Percentiles rank a stretch among this genome's conserved stretches.
Conservation (phyloP, 2,113 vertebrate genomes). For the Melozone crissalis region DNA sequence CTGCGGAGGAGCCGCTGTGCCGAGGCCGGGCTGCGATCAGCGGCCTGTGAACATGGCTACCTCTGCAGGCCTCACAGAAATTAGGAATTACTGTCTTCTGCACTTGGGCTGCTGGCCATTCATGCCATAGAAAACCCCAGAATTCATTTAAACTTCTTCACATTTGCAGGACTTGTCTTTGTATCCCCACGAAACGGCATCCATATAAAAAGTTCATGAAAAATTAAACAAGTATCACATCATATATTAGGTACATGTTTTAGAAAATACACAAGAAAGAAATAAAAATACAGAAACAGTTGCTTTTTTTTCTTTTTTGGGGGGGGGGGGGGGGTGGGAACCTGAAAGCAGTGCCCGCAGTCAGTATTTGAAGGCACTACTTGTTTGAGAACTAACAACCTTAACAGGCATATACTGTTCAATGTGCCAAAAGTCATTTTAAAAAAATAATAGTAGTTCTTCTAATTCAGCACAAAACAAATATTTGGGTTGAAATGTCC, state of each 20-base stretch:
- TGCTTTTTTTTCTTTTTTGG: background rate
- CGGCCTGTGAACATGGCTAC: background rate
- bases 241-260: background rate
- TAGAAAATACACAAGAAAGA: background rate
- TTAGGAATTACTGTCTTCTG: background rate
- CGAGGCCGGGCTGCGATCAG: rapidly evolving
- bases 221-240: background rate
- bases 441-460: background rate
- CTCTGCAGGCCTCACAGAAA: background rate
- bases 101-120: background rate
- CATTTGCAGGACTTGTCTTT: background rate
- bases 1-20: rapidly evolving
- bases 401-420: background rate
- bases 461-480: background rate
- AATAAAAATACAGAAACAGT: background rate
- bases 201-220: background rate
- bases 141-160: background rate
- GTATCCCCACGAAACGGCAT: background rate
- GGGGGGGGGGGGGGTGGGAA: too few species aligned
- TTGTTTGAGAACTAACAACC: background rate
- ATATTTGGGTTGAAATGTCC: slow-evolving; percentile 1
- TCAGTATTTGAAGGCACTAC: background rate
- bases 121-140: background rate
- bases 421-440: background rate
- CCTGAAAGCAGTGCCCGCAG: background rate